Evolutionary conservation across 2,888 invertebrate genomes (phyloP), one percentile per base, ranked within the genome.

Genomic region (Drosophila planitibia): DNA sequence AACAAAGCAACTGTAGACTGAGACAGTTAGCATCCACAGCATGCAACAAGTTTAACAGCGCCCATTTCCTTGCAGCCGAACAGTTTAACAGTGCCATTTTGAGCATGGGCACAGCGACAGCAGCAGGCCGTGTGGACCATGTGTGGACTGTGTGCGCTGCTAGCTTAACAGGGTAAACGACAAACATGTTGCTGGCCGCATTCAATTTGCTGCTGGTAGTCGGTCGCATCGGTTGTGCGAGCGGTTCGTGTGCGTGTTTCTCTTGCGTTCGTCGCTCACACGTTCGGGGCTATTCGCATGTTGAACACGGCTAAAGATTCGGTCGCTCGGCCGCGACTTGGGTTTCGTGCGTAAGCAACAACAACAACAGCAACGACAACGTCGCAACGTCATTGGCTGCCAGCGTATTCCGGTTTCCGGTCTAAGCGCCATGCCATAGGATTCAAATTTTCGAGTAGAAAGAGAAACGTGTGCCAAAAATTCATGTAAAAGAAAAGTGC

Each of bases 151-250:
- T 71, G 60, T 75, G 75, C 47, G 53, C 70, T 59, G 70, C 37
- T 55, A 61, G 62, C 62, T 79, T 78, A 67, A 71, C 76, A 79
- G 71, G 28, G 22, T 39, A 57, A 51, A 70, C 54, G 57, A 41
- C 55, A 37, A 32, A 61, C 49, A 62, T 72, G 53, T 59, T 58
- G 44, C 73, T 72, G 39, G 35, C 6, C 22, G 61, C 33, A 59
- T 71, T 79, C 77, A 79, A 81, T 79, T 81, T 73, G 79, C 81
- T 79, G 72, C 79, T 79, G 81, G 35, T 77, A 57, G 62, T 79
- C 79, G 81, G 77, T 76, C 81, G 79, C 79, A 81, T 83, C 89
- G 79, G 85, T 85, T 91, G 83, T 89, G 85, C 90, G 86, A 85
- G 74, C 85, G 89, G 85, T 83, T 92, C 87, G 91, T 88, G 75